Evolutionary conservation across 2,888 invertebrate genomes (phyloP), one percentile per base, ranked within the genome.

Genomic region (Sarcophaga carnaria): DNA sequence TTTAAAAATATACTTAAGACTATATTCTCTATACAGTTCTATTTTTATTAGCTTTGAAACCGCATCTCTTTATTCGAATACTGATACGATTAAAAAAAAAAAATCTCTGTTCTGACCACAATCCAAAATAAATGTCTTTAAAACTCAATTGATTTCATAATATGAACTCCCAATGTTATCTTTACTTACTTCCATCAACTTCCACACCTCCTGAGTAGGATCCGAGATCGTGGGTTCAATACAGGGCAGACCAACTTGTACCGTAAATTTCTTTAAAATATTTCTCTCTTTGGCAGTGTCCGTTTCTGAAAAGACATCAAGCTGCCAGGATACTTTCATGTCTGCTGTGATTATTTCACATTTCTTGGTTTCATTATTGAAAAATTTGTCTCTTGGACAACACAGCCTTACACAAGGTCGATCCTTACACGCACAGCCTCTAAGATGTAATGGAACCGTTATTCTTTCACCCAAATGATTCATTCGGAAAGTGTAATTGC

Each of bases 361-460:
- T 45, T 62, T n/a, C 12, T 60, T 49, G 1, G 37, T 4, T 0
- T 37, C 17, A 0, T 54, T 47, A 63, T 72, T 25, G 2, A 77
- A 72, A n/a, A 78, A 74, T 45, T 83, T 47, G 37, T 72, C 74
- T 10, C 80, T 75, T 22, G 86, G 80, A 70, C 92, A 92, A 70
- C 92, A 92, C 54, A 91, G 89, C 59, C 90, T 89, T 1, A 91
- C 86, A 75, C 92, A 92, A 25, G 85, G 63, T 5, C 89, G n/a
- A 8, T 88, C 14, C 12, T 87, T 60, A 81, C 92, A 92, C 5
- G 90, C 83, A 74, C 92, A 92, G 10, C 92, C 92, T 5, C 91
- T 89, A 3, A 89, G 45, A 84, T 90, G 90, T 2, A 59, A 71
- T 8, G 77, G 10, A 5, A 81, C 63, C 1, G 75, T 64, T 62